Conservation (phyloP, 2,888 invertebrate species). For the Empis livida region DNA sequence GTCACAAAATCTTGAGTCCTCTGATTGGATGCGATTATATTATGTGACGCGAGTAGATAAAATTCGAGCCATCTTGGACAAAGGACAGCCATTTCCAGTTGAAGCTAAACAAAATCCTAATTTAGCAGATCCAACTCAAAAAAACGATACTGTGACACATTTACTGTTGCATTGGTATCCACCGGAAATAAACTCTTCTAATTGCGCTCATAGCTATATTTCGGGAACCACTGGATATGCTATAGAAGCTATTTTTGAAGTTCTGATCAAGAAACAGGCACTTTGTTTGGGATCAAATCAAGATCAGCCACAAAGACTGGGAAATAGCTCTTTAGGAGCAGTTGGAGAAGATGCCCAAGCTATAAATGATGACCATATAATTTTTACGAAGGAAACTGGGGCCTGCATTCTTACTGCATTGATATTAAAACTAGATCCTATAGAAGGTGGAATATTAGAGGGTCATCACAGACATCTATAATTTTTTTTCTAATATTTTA, state of each 20-base stretch:
- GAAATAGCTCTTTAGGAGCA: not conserved
- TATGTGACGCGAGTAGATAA: conserved; percentile 35
- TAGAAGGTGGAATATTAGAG: conserved; percentile 8
- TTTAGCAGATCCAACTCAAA: conserved; percentile 16
- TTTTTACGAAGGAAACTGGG: conserved; percentile 34
- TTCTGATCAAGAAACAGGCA: conserved; percentile 31
- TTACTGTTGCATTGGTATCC: conserved; percentile 31
- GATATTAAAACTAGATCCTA: conserved; percentile 28
- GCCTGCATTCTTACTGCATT: conserved; percentile 34
- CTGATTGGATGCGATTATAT: conserved; percentile 33
- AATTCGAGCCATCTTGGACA: conserved; percentile 34
- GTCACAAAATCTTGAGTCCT: conserved; percentile 11
- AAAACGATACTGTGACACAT: conserved; percentile 34
- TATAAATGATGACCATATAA: not conserved
- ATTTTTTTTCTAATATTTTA: too few relatives aligned
- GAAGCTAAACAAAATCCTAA: conserved; percentile 18
- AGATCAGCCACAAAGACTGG: conserved; percentile 7
- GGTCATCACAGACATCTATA: not conserved
- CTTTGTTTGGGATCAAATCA: conserved; percentile 20
- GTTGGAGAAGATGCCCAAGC: not conserved
- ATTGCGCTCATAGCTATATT: conserved; percentile 27
- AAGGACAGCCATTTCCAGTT: conserved; percentile 33
- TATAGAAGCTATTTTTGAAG: conserved; percentile 35
- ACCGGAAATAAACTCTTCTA: conserved; percentile 24
- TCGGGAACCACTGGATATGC: conserved; percentile 27